Percentiles rank a stretch among this genome's conserved stretches.
Conservation (phyloP, 1,140 invertebrate genomes). For the Drosophila busckii region DNA sequence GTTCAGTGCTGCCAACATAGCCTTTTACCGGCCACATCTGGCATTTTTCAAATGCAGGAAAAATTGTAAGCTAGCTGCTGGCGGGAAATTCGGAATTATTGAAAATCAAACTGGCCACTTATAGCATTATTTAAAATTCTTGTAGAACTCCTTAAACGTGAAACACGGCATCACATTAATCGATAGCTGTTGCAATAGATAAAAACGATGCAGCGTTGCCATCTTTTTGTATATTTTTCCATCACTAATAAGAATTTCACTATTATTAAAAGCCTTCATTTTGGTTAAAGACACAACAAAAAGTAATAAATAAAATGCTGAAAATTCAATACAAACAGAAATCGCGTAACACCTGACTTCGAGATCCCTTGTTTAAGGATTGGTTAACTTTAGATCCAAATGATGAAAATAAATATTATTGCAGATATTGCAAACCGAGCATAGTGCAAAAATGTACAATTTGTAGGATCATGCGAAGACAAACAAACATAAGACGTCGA, state of each 20-base stretch:
- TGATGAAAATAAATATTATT: no score
- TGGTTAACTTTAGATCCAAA: neutral
- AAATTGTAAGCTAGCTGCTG: neutral
- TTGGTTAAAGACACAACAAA: no score
- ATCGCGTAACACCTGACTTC: slow-evolving; percentile 1
- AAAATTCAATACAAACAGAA: slow-evolving; percentile 3
- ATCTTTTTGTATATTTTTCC: no score
- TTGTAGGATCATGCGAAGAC: neutral
- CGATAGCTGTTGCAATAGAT: neutral
- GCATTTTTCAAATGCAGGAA: neutral
- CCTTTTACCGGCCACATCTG: no score
- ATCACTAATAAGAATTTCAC: no score
- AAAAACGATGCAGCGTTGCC: no score
- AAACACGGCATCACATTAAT: neutral
- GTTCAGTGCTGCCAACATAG: no score
- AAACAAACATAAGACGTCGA: neutral
- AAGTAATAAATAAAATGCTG: no score
- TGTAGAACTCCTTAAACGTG: neutral
- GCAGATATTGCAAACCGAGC: neutral
- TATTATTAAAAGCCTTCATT: no score
- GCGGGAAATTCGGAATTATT: no score
- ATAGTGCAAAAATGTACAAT: neutral
- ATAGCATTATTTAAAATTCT: neutral
- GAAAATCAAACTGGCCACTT: neutral
- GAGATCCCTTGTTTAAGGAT: slow-evolving; percentile 3